Evolutionary conservation across 2,113 vertebrate species (phyloP).

Genomic region (Bubo scandiacus): DNA sequence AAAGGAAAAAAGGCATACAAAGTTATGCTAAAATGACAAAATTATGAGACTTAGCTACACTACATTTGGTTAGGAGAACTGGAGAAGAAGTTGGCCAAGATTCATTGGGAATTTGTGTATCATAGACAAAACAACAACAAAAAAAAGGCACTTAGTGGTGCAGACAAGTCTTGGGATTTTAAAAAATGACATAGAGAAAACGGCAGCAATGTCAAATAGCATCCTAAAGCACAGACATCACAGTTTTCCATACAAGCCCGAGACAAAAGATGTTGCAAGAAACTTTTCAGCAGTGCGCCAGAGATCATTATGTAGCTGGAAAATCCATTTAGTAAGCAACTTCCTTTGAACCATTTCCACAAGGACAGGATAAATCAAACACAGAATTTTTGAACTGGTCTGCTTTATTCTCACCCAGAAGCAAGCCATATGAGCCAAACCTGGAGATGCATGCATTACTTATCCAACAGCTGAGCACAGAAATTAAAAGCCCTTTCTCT

Average conservation of each 20-base stretch:
- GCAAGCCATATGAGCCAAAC: not conserved
- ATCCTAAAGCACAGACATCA: not conserved
- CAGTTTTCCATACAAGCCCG: not conserved
- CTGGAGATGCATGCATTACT: not conserved
- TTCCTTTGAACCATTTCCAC: conserved; percentile 18
- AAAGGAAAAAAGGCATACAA: not conserved
- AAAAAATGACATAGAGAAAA: not conserved
- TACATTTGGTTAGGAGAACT: not conserved
- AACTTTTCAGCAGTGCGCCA: not conserved
- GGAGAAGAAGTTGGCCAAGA: not conserved
- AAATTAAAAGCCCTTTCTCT: not conserved
- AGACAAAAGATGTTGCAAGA: not conserved
- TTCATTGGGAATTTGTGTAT: not conserved
- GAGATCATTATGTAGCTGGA: not conserved
- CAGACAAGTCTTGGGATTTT: not conserved
- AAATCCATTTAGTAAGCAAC: conserved; percentile 8
- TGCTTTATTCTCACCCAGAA: not conserved
- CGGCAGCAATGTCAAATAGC: not conserved
- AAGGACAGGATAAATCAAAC: not conserved
- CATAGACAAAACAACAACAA: not conserved
- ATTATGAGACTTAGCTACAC: not conserved
- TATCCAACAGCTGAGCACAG: not conserved
- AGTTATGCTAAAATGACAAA: not conserved
- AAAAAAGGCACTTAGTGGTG: not conserved
- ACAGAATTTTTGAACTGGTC: not conserved